These are phyloP conservation scores for Anastrepha ludens DNA, from an alignment of 1,140 invertebrate genomes.

Conservation along the genomic window DNA sequence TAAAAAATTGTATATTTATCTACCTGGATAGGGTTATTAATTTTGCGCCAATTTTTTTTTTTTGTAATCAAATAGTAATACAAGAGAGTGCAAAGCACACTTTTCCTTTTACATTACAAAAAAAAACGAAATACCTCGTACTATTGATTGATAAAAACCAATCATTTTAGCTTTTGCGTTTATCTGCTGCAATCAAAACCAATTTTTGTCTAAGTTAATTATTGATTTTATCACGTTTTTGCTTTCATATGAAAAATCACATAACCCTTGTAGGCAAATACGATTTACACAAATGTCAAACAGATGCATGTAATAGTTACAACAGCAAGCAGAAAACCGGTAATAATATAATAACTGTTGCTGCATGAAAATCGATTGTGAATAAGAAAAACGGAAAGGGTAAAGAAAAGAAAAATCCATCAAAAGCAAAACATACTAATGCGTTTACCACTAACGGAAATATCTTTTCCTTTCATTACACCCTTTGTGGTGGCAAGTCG, in stretches of 20 bases:
- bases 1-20: too few species aligned
- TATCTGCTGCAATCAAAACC: not conserved
- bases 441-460: not conserved
- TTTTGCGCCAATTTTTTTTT: too few species aligned
- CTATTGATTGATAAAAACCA: too few species aligned
- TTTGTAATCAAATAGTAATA: too few species aligned
- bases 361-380: not conserved
- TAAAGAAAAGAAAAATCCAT: not conserved
- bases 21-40: too few species aligned
- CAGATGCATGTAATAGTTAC: constrained; percentile 1
- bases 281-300: not conserved
- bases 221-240: constrained; percentile 8
- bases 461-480: not conserved
- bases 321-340: constrained; percentile 1
- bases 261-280: constrained; percentile 1
- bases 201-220: not conserved
- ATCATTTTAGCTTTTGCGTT: not conserved
- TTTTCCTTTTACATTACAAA: too few species aligned
- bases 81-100: too few species aligned
- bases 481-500: not conserved
- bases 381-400: not conserved
- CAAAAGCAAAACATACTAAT: not conserved
- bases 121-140: too few species aligned
- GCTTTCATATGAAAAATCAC: not conserved
- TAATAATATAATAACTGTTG: not conserved